Percentiles rank a stretch among this genome's conserved stretches.
phyloP scores from a whole-genome alignment of 2,888 invertebrate species.

The Metopia argyrocephala region DNA sequence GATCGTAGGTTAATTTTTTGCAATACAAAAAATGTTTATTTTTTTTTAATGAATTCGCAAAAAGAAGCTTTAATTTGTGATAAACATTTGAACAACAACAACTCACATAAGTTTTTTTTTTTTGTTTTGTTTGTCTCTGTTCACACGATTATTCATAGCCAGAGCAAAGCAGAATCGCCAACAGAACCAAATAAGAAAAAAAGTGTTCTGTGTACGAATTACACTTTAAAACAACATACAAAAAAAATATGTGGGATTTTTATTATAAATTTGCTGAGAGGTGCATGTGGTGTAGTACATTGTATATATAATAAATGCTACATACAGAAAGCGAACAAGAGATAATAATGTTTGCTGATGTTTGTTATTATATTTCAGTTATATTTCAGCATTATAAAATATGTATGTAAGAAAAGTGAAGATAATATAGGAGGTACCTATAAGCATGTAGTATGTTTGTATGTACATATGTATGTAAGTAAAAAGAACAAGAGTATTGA shows the following conservation, averaged over 20 bases:
- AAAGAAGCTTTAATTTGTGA: not conserved
- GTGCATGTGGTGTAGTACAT: constrained; percentile 51
- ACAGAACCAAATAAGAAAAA: not conserved
- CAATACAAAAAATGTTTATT: not conserved
- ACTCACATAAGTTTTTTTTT: not conserved
- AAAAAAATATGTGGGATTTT: constrained; percentile 56
- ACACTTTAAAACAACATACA: not conserved
- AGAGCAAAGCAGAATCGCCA: not conserved
- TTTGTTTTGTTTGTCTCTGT: too few relatives aligned
- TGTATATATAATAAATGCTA: not conserved
- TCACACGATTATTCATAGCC: not conserved
- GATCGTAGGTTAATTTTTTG: not conserved
- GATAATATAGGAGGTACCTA: too few relatives aligned
- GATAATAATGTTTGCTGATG: constrained; percentile 55
- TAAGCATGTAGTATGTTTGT: too few relatives aligned
- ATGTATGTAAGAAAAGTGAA: too few relatives aligned
- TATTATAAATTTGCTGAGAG: constrained; percentile 20
- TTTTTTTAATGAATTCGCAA: not conserved
- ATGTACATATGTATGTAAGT: too few relatives aligned
- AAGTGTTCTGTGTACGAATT: too few relatives aligned
- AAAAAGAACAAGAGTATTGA: too few relatives aligned
- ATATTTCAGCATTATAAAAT: too few relatives aligned
- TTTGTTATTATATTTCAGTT: constrained; percentile 43
- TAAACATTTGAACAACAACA: not conserved
- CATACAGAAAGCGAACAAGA: not conserved